These are phyloP conservation scores for Psittacus erithacus DNA, from an alignment of 2,113 vertebrate genomes.

Conservation along the genomic window DNA sequence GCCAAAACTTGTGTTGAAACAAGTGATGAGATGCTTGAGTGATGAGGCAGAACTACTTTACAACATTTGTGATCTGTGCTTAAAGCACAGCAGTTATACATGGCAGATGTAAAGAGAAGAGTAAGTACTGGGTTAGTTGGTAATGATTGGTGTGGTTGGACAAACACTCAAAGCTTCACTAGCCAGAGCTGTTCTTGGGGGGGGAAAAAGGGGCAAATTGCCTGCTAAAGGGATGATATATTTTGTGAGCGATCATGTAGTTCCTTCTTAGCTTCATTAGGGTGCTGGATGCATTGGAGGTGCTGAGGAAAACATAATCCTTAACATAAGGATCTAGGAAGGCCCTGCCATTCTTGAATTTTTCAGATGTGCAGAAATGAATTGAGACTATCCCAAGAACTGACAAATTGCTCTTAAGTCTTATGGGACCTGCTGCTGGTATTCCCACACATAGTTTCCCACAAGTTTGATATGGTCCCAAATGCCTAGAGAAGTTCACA, in stretches of 20 bases:
- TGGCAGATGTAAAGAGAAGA: background rate
- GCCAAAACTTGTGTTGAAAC: background rate
- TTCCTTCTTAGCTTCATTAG: background rate
- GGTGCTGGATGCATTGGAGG: background rate
- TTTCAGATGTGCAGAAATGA: background rate
- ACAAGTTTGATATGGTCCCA: background rate
- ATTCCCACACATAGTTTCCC: background rate
- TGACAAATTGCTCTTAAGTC: background rate
- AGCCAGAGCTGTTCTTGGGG: background rate
- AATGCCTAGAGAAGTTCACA: background rate
- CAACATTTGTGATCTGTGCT: background rate
- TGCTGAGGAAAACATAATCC: background rate
- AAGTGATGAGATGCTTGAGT: background rate
- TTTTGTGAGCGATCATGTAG: background rate
- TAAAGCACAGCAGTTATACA: no score
- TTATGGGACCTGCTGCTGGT: background rate
- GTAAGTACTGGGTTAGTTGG: background rate
- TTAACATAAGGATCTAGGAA: background rate
- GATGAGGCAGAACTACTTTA: background rate
- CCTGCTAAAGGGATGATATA: background rate
- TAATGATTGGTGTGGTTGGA: background rate
- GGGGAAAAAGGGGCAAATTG: background rate
- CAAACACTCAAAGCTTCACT: background rate
- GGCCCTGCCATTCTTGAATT: background rate
- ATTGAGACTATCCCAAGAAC: background rate